Conservation (phyloP, 2,797 vertebrate species). For the Thaleichthys pacificus region DNA sequence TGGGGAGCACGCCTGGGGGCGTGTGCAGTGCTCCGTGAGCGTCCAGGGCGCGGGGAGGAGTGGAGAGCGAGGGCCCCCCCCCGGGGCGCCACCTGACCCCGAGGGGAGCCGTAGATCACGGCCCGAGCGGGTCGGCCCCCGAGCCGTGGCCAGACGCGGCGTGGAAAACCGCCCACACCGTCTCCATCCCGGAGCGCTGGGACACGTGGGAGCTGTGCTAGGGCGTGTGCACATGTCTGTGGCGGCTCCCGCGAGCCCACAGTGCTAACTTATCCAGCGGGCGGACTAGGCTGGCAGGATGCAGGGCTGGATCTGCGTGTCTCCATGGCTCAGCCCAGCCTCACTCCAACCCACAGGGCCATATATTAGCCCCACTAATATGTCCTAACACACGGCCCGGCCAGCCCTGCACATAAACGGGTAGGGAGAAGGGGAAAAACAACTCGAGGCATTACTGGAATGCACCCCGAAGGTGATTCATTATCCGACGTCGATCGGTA, state of each 20-base stretch:
- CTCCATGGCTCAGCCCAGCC: constrained; percentile 54
- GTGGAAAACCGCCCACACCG: constrained; percentile 65
- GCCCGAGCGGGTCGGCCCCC: constrained; percentile 24
- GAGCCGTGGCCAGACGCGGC: constrained; percentile 56
- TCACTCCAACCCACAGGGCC: constrained; percentile 36
- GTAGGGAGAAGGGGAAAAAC: too few relatives aligned
- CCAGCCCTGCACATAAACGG: too few relatives aligned
- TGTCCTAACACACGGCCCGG: too few relatives aligned
- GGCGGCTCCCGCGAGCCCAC: constrained; percentile 48
- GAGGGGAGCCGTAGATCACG: constrained; percentile 47
- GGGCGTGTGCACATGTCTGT: constrained; percentile 60
- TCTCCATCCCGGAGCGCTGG: constrained; percentile 66
- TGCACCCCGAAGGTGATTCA: background rate
- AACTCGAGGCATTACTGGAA: background rate
- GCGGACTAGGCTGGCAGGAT: constrained; percentile 40
- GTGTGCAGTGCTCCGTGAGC: too few relatives aligned
- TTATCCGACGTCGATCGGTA: background rate
- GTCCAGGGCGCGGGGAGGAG: too few relatives aligned
- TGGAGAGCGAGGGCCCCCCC: constrained; percentile 24
- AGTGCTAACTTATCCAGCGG: constrained; percentile 26
- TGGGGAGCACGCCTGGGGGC: too few relatives aligned
- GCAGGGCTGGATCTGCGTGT: background rate
- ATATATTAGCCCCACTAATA: too few relatives aligned
- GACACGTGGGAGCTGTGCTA: constrained; percentile 64
- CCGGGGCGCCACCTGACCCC: too few relatives aligned